Evolutionary conservation across 2,113 vertebrate genomes (phyloP), one percentile per base, ranked within the genome.

Genomic region (Tachysurus fulvidraco): DNA sequence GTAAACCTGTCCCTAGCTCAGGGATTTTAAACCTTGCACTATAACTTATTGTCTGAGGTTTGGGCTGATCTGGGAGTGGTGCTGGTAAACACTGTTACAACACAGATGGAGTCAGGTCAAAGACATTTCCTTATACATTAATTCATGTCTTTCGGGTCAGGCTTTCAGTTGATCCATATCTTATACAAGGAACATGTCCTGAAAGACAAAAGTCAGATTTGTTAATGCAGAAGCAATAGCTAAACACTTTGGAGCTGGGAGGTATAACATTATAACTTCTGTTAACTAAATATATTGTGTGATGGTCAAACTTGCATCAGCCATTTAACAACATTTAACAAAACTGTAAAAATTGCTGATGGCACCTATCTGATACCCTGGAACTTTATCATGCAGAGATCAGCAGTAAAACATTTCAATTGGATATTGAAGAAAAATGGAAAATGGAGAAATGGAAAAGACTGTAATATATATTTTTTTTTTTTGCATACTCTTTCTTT

Each of bases 1-100:
- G 74, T 80, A 77, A 78, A 83, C 82, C 57, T 55, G 23, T 46
- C 50, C 71, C 46, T 64, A 8, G 52, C 50, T 64, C 21, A 21
- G 71, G 36, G 36, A 64, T 62, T 60, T 81, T 60, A 81, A 81
- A 14, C 36, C 21, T 17, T 60, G 21, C 23, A 4, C 23, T 60
- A 9, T 50, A 85, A n/a, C 52, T 28, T 79, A 57, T 52, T 57
- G 8, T 57, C 73, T 79, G 54, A 36, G 54, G n/a, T 28, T n/a
- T 30, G 46, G 41, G 19, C 10, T 44, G 36, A 74, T 19, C 23
- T 74, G 71, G 44, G 21, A 74, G 71, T 74, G 44, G 10, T 76
- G 44, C 5, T 76, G 44, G 44, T n/a, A 50, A 76, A 76, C 23
- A 76, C 73, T 25, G 73, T 76, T 76, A 76, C 23, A 76, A 25